phyloP scores from a whole-genome alignment of 30 jellyfish, hydroid and myxozoan species.

The Aurelia sp. region DNA sequence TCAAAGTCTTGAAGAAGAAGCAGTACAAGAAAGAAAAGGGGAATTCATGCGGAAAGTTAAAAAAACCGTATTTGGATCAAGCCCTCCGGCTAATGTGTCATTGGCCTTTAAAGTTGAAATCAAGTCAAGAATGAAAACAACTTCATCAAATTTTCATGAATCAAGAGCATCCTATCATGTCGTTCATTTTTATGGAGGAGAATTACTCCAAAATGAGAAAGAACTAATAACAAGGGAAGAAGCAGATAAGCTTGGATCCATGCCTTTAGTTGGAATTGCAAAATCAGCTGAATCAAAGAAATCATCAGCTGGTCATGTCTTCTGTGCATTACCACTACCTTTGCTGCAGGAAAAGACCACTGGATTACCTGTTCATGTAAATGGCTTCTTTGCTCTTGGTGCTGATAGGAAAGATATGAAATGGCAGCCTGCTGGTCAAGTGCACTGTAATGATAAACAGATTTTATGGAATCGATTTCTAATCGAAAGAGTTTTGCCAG shows the following conservation, averaged over 20 bases:
- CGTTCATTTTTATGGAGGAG: constrained; percentile 44
- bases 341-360: constrained; percentile 49
- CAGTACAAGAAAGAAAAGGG: not conserved
- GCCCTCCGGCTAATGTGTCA: not conserved
- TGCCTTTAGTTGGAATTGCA: constrained; percentile 83
- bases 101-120: constrained; percentile 21
- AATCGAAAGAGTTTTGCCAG: constrained; percentile 52
- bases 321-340: constrained; percentile 85
- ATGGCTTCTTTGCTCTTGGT: constrained; percentile 88
- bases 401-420: constrained; percentile 85
- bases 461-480: constrained; percentile 74
- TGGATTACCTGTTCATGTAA: constrained; percentile 87
- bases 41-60: not conserved
- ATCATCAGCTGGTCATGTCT: constrained; percentile 76
- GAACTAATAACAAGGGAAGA: constrained; percentile 5
- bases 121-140: not conserved
- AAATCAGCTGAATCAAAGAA: not conserved
- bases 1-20: not conserved
- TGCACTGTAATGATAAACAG: constrained; percentile 48
- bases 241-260: constrained; percentile 43
- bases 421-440: constrained; percentile 64
- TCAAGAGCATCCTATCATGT: not conserved
- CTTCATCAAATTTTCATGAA: not conserved
- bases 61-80: not conserved
- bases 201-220: constrained; percentile 8